phyloP scores from a whole-genome alignment of 1,140 invertebrate genomes.

The Drosophila simulans region DNA sequence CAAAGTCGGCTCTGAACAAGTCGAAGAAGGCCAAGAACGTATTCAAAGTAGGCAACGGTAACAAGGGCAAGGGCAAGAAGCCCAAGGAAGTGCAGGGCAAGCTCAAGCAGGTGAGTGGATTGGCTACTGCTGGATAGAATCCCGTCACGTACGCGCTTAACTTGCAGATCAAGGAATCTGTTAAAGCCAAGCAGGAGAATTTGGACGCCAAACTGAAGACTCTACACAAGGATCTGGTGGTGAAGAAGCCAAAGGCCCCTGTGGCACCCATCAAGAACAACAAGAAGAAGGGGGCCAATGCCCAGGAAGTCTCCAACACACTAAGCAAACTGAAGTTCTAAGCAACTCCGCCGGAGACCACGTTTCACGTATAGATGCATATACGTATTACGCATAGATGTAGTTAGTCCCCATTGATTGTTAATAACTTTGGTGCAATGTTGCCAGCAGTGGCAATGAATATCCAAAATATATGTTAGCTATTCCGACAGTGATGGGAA shows the following conservation, averaged over 20 bases:
- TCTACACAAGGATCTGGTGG: conserved; percentile 80
- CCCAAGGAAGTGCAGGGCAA: conserved; percentile 83
- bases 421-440: conserved; percentile 17
- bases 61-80: conserved; percentile 78
- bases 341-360: conserved; percentile 5
- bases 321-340: conserved; percentile 79
- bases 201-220: conserved; percentile 73
- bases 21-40: conserved; percentile 79
- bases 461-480: conserved; percentile 59
- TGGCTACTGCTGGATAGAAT: not conserved
- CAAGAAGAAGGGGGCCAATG: conserved; percentile 70
- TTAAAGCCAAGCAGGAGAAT: conserved; percentile 80
- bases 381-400: conserved; percentile 9
- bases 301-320: conserved; percentile 71
- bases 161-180: conserved; percentile 73
- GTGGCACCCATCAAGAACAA: conserved; percentile 60
- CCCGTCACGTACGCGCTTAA: not conserved
- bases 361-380: conserved; percentile 7
- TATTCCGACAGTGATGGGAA: conserved; percentile 31
- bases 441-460: conserved; percentile 44
- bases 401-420: conserved; percentile 43
- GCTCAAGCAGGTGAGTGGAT: conserved; percentile 72
- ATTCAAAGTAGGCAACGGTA: conserved; percentile 70
- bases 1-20: conserved; percentile 68
- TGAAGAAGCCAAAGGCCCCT: conserved; percentile 73